Conservation (phyloP, 2,888 invertebrate genomes). For the Patella caerulea region DNA sequence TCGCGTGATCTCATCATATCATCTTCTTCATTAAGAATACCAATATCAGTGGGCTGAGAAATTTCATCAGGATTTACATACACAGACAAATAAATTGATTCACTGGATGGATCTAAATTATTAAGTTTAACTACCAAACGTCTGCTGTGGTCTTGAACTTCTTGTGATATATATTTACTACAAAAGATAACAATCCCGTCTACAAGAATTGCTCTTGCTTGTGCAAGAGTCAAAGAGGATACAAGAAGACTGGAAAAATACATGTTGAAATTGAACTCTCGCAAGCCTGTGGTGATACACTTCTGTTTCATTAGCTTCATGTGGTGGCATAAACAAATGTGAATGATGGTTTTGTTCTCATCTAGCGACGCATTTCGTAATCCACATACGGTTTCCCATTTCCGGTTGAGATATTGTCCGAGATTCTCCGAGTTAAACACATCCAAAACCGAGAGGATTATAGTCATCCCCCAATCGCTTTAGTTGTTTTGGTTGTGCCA, state of each 20-base stretch:
- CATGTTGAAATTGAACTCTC: not conserved
- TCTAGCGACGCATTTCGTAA: not conserved
- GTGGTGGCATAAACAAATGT: not conserved
- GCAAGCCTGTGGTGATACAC: not conserved
- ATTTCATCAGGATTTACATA: no score
- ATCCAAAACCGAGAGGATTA: not conserved
- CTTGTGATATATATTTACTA: not conserved
- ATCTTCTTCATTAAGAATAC: not conserved
- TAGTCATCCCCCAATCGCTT: not conserved
- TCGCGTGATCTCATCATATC: not conserved
- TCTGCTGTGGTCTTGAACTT: not conserved
- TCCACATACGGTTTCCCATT: not conserved
- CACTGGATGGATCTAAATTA: not conserved
- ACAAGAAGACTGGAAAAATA: not conserved
- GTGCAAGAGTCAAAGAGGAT: not conserved
- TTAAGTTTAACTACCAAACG: not conserved
- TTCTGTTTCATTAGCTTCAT: not conserved
- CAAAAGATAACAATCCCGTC: not conserved
- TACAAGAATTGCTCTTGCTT: not conserved
- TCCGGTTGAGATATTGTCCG: not conserved
- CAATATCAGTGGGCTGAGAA: not conserved
- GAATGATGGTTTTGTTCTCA: not conserved
- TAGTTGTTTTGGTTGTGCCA: not conserved
- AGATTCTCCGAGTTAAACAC: not conserved
- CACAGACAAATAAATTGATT: no score